phyloP scores from a whole-genome alignment of 2,797 vertebrate species.

The Cyprinodon diabolis region DNA sequence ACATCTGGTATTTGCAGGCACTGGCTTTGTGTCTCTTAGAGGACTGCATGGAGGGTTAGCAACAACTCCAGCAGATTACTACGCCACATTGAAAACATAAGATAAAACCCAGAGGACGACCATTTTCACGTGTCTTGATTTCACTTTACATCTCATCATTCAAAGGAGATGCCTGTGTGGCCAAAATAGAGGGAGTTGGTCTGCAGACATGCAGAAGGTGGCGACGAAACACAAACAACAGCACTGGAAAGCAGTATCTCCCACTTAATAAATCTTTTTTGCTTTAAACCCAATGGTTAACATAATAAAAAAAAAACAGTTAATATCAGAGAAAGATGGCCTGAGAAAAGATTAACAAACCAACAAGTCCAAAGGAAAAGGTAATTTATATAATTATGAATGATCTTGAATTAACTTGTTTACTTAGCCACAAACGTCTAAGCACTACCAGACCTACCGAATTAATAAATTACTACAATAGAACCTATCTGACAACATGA shows the following conservation, averaged over 20 bases:
- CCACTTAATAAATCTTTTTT: background rate
- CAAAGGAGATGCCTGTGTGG: conserved; percentile 32
- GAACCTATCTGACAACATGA: background rate
- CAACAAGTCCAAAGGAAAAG: background rate
- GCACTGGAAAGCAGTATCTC: background rate
- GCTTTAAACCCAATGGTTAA: background rate
- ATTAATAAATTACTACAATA: background rate
- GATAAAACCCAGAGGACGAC: conserved; percentile 19
- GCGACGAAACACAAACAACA: background rate
- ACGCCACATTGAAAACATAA: conserved; percentile 23
- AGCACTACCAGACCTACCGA: background rate
- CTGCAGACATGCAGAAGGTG: conserved; percentile 32
- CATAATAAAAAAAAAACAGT: background rate
- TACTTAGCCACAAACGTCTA: background rate
- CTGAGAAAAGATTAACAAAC: background rate
- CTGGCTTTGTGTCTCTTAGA: conserved; percentile 4
- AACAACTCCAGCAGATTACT: conserved; percentile 21
- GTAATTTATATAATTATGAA: background rate
- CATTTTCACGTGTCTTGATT: conserved; percentile 25
- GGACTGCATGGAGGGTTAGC: conserved; percentile 36
- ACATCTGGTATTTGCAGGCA: conserved; percentile 45
- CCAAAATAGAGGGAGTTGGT: conserved; percentile 2
- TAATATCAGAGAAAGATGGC: background rate
- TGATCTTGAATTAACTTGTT: background rate
- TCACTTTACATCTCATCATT: conserved; percentile 36